phyloP scores from a whole-genome alignment of 2,888 invertebrate species.

The Rugalucina vietnamica region DNA sequence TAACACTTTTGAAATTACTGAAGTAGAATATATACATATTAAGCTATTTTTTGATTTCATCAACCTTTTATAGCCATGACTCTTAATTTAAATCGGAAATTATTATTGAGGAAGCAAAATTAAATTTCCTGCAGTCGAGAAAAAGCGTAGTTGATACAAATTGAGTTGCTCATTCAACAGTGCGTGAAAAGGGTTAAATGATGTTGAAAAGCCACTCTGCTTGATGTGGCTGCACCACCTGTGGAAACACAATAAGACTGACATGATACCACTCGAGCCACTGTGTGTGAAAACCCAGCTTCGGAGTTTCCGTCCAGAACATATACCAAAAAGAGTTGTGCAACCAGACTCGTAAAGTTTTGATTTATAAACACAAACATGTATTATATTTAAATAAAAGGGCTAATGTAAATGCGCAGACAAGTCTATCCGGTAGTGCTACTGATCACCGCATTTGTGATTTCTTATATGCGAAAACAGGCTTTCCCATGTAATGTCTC shows the following conservation, averaged over 20 bases:
- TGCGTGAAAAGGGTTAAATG: slow-evolving; percentile 23
- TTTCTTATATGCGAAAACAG: too few species aligned
- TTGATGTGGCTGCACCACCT: slow-evolving; percentile 53
- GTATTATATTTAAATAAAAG: too few species aligned
- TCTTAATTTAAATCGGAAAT: neutral
- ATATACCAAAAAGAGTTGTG: too few species aligned
- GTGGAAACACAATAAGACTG: slow-evolving; percentile 37
- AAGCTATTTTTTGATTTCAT: neutral
- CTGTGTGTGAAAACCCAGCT: neutral
- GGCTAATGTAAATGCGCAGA: too few species aligned
- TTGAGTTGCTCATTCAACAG: neutral
- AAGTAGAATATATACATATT: neutral
- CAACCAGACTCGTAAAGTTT: too few species aligned
- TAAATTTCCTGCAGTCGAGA: neutral
- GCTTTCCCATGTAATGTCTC: too few species aligned
- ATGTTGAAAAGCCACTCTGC: slow-evolving; percentile 27
- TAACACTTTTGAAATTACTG: neutral
- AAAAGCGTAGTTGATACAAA: neutral
- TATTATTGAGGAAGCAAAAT: neutral
- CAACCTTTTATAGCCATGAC: neutral
- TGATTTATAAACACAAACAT: too few species aligned
- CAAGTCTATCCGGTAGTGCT: too few species aligned
- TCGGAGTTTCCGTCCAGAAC: too few species aligned
- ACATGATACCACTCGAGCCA: slow-evolving; percentile 32
- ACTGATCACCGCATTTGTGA: too few species aligned